These are phyloP conservation scores for Hydrophis major DNA, from an alignment of 2,797 vertebrate species.

Conservation along the genomic window DNA sequence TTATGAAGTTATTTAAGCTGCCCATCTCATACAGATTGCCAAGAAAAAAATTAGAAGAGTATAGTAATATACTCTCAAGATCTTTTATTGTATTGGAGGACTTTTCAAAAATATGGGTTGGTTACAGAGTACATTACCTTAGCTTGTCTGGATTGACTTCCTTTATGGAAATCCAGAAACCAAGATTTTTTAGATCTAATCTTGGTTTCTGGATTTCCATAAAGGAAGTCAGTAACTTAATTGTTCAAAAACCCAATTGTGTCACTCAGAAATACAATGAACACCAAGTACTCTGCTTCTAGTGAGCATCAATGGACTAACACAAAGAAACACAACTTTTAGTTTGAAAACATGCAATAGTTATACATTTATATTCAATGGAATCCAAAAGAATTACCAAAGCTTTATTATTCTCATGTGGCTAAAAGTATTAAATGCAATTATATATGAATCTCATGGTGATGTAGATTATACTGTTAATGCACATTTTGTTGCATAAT, in stretches of 20 bases:
- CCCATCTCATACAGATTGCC: too few species aligned
- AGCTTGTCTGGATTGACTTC: too few species aligned
- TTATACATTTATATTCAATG: neutral
- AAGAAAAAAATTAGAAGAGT: too few species aligned
- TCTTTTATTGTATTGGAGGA: too few species aligned
- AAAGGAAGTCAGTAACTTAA: neutral
- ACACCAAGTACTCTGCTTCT: neutral
- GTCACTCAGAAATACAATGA: neutral
- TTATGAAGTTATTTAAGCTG: too few species aligned
- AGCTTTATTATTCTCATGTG: neutral
- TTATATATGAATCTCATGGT: neutral
- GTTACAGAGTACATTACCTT: too few species aligned
- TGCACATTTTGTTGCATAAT: neutral
- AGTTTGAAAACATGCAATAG: neutral
- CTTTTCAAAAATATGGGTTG: too few species aligned
- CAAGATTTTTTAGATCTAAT: too few species aligned
- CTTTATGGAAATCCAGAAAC: too few species aligned
- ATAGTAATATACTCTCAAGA: too few species aligned
- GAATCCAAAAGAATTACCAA: neutral
- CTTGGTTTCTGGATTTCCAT: too few species aligned
- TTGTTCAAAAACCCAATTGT: neutral
- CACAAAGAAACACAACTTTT: neutral
- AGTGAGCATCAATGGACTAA: neutral
- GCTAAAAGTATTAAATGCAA: neutral
- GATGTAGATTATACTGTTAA: neutral